Evolutionary conservation across 2,113 vertebrate species (phyloP).

Genomic region (Cinclus mexicanus): DNA sequence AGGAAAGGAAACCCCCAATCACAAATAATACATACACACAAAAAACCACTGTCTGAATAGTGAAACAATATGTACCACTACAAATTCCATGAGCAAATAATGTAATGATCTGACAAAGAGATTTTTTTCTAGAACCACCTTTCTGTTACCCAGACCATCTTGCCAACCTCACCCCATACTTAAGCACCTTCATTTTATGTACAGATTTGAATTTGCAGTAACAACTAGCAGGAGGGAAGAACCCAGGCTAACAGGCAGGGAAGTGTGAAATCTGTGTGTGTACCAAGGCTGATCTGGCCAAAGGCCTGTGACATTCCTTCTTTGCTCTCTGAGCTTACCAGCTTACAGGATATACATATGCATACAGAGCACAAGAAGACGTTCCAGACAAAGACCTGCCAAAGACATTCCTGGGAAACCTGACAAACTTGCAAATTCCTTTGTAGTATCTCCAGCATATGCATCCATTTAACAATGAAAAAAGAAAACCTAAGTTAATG

Average conservation of each 20-base stretch:
- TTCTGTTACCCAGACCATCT: background rate
- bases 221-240: background rate
- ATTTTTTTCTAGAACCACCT: background rate
- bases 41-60: background rate
- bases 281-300: conserved; percentile 26
- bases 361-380: conserved; percentile 48
- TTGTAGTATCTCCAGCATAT: conserved; percentile 56
- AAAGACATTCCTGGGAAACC: conserved; percentile 73
- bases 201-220: background rate
- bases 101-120: background rate
- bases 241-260: background rate
- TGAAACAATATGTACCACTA: background rate
- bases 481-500: background rate
- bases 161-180: background rate
- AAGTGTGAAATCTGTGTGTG: conserved; percentile 42
- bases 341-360: conserved; percentile 60
- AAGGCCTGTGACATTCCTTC: conserved; percentile 51
- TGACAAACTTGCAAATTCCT: conserved; percentile 66
- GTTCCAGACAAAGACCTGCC: conserved; percentile 71
- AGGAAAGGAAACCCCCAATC: background rate
- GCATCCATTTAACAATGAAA: conserved; percentile 51
- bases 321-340: conserved; percentile 24
- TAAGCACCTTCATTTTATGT: background rate
- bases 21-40: background rate
- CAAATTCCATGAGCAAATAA: background rate